Evolutionary conservation across 2,888 invertebrate species (phyloP), one percentile per base, ranked within the genome.

Genomic region (Ophion slaviceki): DNA sequence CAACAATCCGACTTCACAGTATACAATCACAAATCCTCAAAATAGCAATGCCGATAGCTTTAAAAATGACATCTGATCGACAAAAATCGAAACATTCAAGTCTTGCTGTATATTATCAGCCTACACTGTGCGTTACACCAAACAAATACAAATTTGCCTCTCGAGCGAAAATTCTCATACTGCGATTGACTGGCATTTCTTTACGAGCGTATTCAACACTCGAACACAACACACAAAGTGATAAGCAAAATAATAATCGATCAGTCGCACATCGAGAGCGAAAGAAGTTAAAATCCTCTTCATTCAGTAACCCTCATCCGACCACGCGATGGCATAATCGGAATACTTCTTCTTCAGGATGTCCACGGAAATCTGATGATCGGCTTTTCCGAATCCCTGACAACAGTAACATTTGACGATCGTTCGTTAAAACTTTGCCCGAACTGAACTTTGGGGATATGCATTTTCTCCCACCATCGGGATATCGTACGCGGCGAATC

Each of bases 331-430:
- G 14, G 95, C 94, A 91, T 98, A 98, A 86, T 96, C 96, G 0
- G 96, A 95, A 93, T 96, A 99, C 68, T 95, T 95, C 82, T 95
- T 96, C 92, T 97, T 96, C 86, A 99, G 93, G 67, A 99, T 93
- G 79, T 95, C 95, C 4, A 97, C 98, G 1, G 98, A 94, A 47
- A 96, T 94, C 86, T 96, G 95, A 94, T 99, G 99, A 94, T 99
- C 98, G 0, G 99, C 99, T 93, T 96, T 97, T 1, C 99, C 99
- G 92, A 96, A 99, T 0, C 98, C 97, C 95, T 97, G 95, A 20
- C 94, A 95, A 82, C 74, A 70, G 82, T 85, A 85, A 59, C 40
- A 40, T 40, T 40, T 8, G 8, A 40, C 7, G 28, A 72, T 40
- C 45, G 14, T 36, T 17, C n/a, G 45, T 40, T 74, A 70, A 70